Conservation (phyloP, 2,888 invertebrate species). For the Pandemis cinnamomeana region DNA sequence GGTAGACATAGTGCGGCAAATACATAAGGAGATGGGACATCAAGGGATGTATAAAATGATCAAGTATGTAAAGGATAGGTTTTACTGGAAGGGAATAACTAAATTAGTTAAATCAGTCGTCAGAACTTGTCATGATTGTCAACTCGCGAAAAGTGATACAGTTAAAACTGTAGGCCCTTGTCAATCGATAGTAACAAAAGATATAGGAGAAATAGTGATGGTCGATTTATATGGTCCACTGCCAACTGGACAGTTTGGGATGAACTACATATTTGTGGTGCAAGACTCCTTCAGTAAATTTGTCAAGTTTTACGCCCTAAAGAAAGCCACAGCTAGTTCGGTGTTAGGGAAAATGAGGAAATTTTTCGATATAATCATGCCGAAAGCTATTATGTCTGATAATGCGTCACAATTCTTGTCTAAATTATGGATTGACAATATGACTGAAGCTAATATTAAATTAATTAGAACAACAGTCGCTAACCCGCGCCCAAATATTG, state of each 20-base stretch:
- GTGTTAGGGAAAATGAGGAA: slow-evolving; percentile 32
- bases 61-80: not conserved
- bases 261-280: not conserved
- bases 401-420: slow-evolving; percentile 43
- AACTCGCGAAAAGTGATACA: not conserved
- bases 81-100: not conserved
- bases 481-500: slow-evolving; percentile 46
- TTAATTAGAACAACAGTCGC: slow-evolving; percentile 43
- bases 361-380: slow-evolving; percentile 39
- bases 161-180: not conserved
- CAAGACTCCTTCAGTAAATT: slow-evolving; percentile 13
- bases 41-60: not conserved
- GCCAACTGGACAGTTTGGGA: not conserved
- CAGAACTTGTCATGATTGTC: not conserved
- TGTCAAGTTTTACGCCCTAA: not conserved
- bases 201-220: slow-evolving; percentile 7
- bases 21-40: not conserved
- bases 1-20: not conserved
- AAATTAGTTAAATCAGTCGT: not conserved
- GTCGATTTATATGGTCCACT: slow-evolving; percentile 1
- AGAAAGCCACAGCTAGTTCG: slow-evolving; percentile 14
- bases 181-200: not conserved
- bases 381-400: slow-evolving; percentile 42
- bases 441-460: slow-evolving; percentile 29
- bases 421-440: slow-evolving; percentile 21